phyloP scores from a whole-genome alignment of 2,113 vertebrate genomes.

The Caranx melampygus region DNA sequence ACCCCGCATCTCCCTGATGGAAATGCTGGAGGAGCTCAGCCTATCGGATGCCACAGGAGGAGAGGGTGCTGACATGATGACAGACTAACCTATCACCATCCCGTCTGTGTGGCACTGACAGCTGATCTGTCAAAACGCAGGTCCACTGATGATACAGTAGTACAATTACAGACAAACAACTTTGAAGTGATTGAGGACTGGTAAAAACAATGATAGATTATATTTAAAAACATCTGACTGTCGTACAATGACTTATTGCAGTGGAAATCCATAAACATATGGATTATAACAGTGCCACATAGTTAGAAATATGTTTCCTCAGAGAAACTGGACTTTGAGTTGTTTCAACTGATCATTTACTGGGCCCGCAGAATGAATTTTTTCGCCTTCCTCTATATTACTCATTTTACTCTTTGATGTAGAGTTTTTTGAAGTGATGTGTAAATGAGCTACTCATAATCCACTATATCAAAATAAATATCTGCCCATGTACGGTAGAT shows the following conservation, averaged over 20 bases:
- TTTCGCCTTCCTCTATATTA: not conserved
- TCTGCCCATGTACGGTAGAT: not conserved
- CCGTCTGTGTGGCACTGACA: not conserved
- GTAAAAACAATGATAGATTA: not conserved
- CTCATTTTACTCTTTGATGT: not conserved
- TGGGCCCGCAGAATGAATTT: not conserved
- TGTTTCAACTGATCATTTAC: constrained; percentile 1
- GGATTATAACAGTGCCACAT: not conserved
- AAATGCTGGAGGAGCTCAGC: constrained; percentile 97
- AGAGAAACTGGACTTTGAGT: not conserved
- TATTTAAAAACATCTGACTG: not conserved
- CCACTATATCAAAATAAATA: constrained; percentile 46
- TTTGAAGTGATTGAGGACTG: constrained; percentile 12
- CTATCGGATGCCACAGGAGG: constrained; percentile 92
- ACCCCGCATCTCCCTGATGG: constrained; percentile 90
- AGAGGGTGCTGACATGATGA: constrained; percentile 94
- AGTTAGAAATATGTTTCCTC: not conserved
- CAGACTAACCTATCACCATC: constrained; percentile 51
- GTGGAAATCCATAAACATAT: constrained; percentile 2
- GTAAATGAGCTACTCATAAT: constrained; percentile 1
- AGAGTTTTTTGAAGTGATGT: constrained; percentile 18
- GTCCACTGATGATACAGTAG: not conserved
- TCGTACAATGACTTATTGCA: constrained; percentile 7
- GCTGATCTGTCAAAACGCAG: constrained; percentile 11
- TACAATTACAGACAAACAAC: not conserved